These are phyloP conservation scores for Pseudomyrmex cubaensis DNA, from an alignment of 1,140 invertebrate genomes.

Conservation along the genomic window DNA sequence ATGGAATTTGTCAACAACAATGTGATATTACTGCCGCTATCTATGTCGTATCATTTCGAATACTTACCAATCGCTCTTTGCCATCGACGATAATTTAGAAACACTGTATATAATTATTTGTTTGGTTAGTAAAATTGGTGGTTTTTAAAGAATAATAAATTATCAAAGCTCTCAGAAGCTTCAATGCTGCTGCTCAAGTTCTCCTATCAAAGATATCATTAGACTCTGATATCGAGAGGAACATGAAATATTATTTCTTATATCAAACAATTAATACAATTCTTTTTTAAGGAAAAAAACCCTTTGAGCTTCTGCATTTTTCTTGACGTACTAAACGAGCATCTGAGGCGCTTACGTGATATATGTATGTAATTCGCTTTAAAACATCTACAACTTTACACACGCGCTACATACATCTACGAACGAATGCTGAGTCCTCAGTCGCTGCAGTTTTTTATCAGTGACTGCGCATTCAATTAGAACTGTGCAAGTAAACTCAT, in stretches of 20 bases:
- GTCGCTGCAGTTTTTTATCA: background rate
- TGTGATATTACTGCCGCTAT: no score
- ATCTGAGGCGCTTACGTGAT: background rate
- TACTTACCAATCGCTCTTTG: background rate
- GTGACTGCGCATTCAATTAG: background rate
- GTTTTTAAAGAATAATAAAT: slow-evolving; percentile 1
- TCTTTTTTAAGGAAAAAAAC: slow-evolving; percentile 1
- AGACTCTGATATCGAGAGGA: background rate
- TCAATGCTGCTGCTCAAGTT: background rate
- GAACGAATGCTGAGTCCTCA: slow-evolving; percentile 22
- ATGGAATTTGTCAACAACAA: no score
- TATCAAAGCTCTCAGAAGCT: background rate
- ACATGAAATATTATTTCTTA: slow-evolving; percentile 9
- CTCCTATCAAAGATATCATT: background rate
- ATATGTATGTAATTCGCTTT: background rate
- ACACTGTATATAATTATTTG: slow-evolving; percentile 4
- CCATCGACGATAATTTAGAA: slow-evolving; percentile 25
- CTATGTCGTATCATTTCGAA: no score
- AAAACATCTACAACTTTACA: background rate
- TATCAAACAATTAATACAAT: slow-evolving; percentile 3
- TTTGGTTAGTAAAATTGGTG: background rate
- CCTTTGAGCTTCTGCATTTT: background rate
- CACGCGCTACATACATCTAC: slow-evolving; percentile 1
- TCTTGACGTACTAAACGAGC: background rate
- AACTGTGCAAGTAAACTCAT: background rate